A percentile compares a stretch with the other conserved stretches of the same genome.
These are phyloP conservation scores for Steinernema carpocapsae DNA, from an alignment of 2,888 invertebrate species.

Conservation along the genomic window DNA sequence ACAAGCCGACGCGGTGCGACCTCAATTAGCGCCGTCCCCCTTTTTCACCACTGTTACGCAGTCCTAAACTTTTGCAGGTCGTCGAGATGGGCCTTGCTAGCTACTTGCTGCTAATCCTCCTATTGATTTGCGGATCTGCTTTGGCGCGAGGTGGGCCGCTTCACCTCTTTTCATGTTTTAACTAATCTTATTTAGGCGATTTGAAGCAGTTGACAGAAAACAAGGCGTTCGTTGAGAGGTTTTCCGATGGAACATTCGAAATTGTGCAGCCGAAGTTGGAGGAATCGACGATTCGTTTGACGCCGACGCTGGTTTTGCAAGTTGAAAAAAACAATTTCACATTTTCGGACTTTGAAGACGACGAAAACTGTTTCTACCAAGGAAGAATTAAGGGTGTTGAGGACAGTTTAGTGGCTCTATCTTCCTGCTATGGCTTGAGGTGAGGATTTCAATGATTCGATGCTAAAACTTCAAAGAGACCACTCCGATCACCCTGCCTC, in stretches of 20 bases:
- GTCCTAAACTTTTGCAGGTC: neutral
- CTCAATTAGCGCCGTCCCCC: slow-evolving; percentile 19
- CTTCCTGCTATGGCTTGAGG: slow-evolving; percentile 7
- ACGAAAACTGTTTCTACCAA: slow-evolving; percentile 24
- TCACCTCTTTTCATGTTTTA: neutral
- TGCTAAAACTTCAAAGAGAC: too few relatives aligned
- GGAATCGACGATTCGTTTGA: neutral
- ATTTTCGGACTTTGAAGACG: neutral
- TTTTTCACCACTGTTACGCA: neutral
- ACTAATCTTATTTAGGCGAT: too few relatives aligned
- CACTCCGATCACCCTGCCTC: too few relatives aligned
- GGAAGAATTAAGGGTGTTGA: neutral
- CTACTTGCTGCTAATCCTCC: slow-evolving; percentile 20
- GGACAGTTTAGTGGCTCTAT: slow-evolving; percentile 14
- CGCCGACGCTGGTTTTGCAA: neutral
- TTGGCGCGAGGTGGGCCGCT: neutral
- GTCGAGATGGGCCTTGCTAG: neutral
- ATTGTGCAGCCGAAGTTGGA: slow-evolving; percentile 17
- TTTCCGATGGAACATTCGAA: neutral
- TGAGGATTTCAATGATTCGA: neutral
- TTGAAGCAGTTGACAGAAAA: slow-evolving; percentile 9
- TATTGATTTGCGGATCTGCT: neutral
- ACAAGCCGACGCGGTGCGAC: slow-evolving; percentile 30
- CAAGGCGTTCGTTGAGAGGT: neutral
- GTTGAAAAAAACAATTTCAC: slow-evolving; percentile 7